Conservation (phyloP, 30 jellyfish, hydroid and myxozoan genomes). For the Aurelia sp. region DNA sequence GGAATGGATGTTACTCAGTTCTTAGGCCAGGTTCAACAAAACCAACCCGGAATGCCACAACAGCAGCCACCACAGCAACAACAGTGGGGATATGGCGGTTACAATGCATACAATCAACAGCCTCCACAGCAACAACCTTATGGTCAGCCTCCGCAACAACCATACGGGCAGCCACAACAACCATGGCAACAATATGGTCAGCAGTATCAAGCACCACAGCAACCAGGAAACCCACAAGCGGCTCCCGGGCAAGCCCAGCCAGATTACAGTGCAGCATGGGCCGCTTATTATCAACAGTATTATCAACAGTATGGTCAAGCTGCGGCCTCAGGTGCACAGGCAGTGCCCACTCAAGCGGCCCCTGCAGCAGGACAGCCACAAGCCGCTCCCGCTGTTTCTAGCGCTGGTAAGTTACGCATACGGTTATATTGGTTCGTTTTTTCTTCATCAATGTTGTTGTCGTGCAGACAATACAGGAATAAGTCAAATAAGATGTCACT, state of each 20-base stretch:
- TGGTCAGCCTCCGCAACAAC: slow-evolving; percentile 86
- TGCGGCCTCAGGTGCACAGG: slow-evolving; percentile 59
- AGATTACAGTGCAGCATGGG: slow-evolving; percentile 92
- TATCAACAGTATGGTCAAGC: slow-evolving; percentile 76
- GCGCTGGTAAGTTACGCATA: slow-evolving; percentile 26
- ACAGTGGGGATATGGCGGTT: slow-evolving; percentile 77
- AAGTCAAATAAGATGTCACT: too few relatives aligned
- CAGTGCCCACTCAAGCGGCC: slow-evolving; percentile 72
- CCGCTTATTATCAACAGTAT: slow-evolving; percentile 85
- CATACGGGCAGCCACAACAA: slow-evolving; percentile 66
- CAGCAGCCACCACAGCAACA: slow-evolving; percentile 75
- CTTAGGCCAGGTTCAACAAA: slow-evolving; percentile 30
- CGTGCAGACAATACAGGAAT: background rate
- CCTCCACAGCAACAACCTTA: slow-evolving; percentile 75
- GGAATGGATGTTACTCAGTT: slow-evolving; percentile 68
- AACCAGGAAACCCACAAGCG: slow-evolving; percentile 64
- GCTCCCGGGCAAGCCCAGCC: slow-evolving; percentile 63
- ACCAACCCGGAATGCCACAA: slow-evolving; percentile 50
- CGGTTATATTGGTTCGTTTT: background rate
- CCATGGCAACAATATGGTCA: slow-evolving; percentile 76
- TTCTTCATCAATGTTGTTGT: background rate
- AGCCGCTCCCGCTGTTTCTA: slow-evolving; percentile 67
- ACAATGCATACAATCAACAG: slow-evolving; percentile 82
- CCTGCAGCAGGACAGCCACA: slow-evolving; percentile 61
- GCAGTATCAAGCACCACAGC: slow-evolving; percentile 74